These are phyloP conservation scores for Salvelinus alpinus DNA, from an alignment of 2,113 vertebrate genomes.

Conservation along the genomic window DNA sequence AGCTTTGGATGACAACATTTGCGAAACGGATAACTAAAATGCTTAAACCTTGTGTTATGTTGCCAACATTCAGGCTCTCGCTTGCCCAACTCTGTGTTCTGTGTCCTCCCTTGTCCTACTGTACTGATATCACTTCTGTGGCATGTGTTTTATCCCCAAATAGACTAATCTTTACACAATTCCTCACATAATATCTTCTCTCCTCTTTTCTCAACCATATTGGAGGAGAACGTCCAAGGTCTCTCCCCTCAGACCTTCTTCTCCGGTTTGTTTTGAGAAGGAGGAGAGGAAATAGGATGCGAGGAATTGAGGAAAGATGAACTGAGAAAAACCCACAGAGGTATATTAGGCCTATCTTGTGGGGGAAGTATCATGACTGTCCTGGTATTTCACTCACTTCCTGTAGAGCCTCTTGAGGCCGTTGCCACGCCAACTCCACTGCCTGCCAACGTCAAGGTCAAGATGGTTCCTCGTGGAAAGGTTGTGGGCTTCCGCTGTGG, in stretches of 20 bases:
- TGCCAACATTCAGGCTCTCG: neutral
- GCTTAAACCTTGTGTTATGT: slow-evolving; percentile 1
- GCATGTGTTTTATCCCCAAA: neutral
- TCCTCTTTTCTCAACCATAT: too few species aligned
- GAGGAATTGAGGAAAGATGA: too few species aligned
- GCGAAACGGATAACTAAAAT: neutral
- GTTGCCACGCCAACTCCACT: slow-evolving; percentile 59
- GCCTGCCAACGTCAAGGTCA: slow-evolving; percentile 70
- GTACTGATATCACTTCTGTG: too few species aligned
- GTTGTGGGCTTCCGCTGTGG: slow-evolving; percentile 82
- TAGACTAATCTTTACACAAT: too few species aligned
- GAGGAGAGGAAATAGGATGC: too few species aligned
- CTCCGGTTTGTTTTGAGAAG: too few species aligned
- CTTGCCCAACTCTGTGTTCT: neutral
- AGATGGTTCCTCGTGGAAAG: slow-evolving; percentile 75
- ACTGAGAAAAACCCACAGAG: neutral
- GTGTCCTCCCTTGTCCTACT: too few species aligned
- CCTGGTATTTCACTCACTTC: neutral
- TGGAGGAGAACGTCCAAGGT: too few species aligned
- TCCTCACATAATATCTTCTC: too few species aligned
- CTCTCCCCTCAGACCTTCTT: too few species aligned
- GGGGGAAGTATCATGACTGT: neutral
- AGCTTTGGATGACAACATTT: neutral
- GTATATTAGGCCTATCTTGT: neutral
- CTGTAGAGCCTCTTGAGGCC: slow-evolving; percentile 68